phyloP scores from a whole-genome alignment of 2,797 vertebrate genomes.

The Podarcis siculus region DNA sequence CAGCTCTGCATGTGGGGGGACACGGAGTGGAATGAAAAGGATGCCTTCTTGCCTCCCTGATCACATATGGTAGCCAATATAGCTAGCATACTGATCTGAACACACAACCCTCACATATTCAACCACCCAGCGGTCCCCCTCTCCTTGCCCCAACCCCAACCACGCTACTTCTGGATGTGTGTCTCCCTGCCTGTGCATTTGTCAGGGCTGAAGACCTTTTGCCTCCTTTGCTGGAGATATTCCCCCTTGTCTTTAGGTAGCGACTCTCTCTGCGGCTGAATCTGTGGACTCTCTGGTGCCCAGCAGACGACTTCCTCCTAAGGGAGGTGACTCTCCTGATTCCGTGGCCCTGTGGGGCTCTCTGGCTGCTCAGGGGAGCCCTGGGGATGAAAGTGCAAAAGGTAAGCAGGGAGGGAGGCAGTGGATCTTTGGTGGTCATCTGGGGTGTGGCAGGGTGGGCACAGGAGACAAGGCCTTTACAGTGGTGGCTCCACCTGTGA shows the following conservation, averaged over 20 bases:
- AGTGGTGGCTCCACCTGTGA: not conserved
- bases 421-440: not conserved
- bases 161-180: not conserved
- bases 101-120: no score
- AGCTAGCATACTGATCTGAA: not conserved
- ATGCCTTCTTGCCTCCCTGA: no score
- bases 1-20: no score
- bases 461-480: not conserved
- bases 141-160: not conserved
- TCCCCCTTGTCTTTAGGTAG: slow-evolving; percentile 80
- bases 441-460: not conserved
- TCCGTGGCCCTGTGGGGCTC: slow-evolving; percentile 80
- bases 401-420: slow-evolving; percentile 52
- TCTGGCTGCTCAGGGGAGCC: slow-evolving; percentile 80
- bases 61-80: not conserved
- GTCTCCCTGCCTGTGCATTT: not conserved
- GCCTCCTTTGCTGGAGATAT: not conserved
- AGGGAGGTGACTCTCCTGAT: slow-evolving; percentile 66
- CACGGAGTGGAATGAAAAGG: no score
- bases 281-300: slow-evolving; percentile 44
- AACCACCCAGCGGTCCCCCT: no score
- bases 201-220: not conserved
- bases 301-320: slow-evolving; percentile 59
- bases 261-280: slow-evolving; percentile 74
- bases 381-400: slow-evolving; percentile 72